Base-by-base conservation (phyloP, 2,888 invertebrate species). In the Leptopilina drosophilae region DNA sequence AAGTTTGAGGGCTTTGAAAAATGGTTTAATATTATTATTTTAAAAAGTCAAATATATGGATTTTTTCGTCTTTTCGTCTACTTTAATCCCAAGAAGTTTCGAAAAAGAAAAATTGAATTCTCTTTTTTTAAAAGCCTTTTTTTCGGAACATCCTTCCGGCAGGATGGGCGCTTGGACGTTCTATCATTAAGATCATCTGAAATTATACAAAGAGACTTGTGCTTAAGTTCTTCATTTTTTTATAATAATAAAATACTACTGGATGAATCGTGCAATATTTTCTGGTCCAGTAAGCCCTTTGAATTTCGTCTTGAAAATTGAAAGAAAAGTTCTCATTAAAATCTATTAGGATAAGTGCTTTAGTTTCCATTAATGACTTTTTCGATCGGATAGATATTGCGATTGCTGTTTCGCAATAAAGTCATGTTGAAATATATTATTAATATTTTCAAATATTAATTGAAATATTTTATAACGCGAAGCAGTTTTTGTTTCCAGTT, bases 141-240 rank as follows among this genome's bases (percentile, higher is more conserved):
- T n/a, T n/a, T n/a, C n/a, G n/a, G n/a, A n/a, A n/a, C n/a, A n/a
- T n/a, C n/a, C n/a, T n/a, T n/a, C n/a, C n/a, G n/a, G n/a, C n/a
- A n/a, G n/a, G n/a, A n/a, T n/a, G n/a, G n/a, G n/a, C n/a, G n/a
- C n/a, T n/a, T n/a, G n/a, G n/a, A n/a, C n/a, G n/a, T n/a, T n/a
- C n/a, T n/a, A n/a, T n/a, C n/a, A n/a, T n/a, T 80, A 15, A 80
- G 69, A 49, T 80, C 80, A 49, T 78, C 78, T 26, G 77, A 80
- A 9, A 80, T 2, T 64, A 49, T 76, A 26, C 80, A 80, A 59
- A 80, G 6, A 64, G 62, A 75, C 42, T 75, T 26, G 56, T 69
- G 64, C 49, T 66, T 33, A n/a, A 76, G 6, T 76, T 78, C 65
- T 12, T 80, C 46, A 46, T 15, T 12, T 76, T n/a, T n/a, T 78